These are phyloP conservation scores for Pangasius mekongensis DNA, from an alignment of 2,797 vertebrate species.

Conservation along the genomic window DNA sequence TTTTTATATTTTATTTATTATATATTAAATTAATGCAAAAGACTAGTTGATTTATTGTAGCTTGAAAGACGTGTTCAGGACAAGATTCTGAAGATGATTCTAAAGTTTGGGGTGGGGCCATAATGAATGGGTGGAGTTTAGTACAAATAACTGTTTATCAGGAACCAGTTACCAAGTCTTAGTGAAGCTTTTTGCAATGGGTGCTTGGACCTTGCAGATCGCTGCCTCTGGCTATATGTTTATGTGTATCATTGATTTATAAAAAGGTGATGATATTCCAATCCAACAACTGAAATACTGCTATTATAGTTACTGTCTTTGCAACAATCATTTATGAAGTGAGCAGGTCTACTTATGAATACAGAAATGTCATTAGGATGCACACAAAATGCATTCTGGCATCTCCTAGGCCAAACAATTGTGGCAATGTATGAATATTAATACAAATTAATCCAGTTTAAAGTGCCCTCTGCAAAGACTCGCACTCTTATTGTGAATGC, in stretches of 20 bases:
- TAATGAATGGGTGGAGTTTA: not conserved
- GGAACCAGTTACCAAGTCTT: not conserved
- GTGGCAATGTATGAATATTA: conserved; percentile 29
- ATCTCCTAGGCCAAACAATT: conserved; percentile 31
- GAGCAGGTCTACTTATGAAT: conserved; percentile 11
- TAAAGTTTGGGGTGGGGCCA: not conserved
- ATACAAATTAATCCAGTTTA: conserved; percentile 47
- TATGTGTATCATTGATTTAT: not conserved
- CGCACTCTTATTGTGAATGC: conserved; percentile 56
- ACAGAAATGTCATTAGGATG: conserved; percentile 12
- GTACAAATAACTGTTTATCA: not conserved
- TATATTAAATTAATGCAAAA: not conserved
- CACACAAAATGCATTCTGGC: conserved; percentile 8
- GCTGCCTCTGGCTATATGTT: not conserved
- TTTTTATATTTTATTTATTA: not conserved
- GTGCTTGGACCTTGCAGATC: not conserved
- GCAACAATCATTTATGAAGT: not conserved
- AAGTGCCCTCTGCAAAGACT: conserved; percentile 59
- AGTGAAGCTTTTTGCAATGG: not conserved
- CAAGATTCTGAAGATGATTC: not conserved
- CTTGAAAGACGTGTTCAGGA: not conserved
- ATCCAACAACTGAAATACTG: not conserved
- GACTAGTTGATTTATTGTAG: not conserved
- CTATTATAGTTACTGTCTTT: conserved; percentile 10
- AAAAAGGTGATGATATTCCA: not conserved